These are phyloP conservation scores for Pomatostomus ruficeps DNA, from an alignment of 2,113 vertebrate genomes.

Conservation along the genomic window DNA sequence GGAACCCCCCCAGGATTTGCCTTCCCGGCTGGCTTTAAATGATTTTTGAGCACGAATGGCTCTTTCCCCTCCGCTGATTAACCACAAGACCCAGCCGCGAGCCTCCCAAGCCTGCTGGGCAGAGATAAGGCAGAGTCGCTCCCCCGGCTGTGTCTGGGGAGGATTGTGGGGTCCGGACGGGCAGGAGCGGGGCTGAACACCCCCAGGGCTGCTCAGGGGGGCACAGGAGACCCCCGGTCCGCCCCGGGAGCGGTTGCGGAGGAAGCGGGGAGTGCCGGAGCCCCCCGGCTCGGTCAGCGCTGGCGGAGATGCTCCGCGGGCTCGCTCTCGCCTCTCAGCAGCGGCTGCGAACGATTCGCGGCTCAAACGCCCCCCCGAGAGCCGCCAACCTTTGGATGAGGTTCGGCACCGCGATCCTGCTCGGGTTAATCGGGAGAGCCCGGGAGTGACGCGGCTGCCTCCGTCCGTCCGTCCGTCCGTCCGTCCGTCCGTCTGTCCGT, in stretches of 20 bases:
- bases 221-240: neutral
- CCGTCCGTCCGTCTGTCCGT: rapidly evolving
- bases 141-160: neutral
- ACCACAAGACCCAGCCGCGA: neutral
- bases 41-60: neutral
- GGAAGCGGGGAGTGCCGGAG: neutral
- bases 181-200: neutral
- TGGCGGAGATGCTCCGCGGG: neutral
- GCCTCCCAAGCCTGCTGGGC: neutral
- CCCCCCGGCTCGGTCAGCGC: neutral
- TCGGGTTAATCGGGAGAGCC: neutral
- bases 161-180: neutral
- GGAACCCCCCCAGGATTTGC: rapidly evolving
- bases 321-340: neutral
- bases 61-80: conserved; percentile 30
- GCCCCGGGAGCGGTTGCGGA: neutral
- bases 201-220: neutral
- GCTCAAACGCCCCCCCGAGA: neutral
- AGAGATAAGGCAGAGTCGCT: conserved; percentile 59
- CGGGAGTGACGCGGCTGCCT: neutral
- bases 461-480: rapidly evolving
- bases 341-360: neutral
- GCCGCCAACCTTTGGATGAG: conserved; percentile 39
- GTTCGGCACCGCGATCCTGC: neutral
- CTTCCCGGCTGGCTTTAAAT: neutral